Base-by-base conservation (phyloP, 2,888 invertebrate species). In the Aphidoletes aphidimyza region DNA sequence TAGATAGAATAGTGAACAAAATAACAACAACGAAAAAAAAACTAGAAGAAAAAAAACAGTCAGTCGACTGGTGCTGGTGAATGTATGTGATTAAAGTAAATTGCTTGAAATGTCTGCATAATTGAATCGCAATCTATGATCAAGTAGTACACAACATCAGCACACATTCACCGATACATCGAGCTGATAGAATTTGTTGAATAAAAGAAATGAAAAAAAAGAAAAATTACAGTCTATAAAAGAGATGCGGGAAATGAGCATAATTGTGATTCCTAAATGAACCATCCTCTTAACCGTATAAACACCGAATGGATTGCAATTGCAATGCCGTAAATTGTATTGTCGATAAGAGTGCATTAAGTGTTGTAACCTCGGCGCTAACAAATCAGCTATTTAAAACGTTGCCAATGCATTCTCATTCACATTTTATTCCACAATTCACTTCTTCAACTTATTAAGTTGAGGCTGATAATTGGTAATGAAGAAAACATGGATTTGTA, bases 31-130 rank as follows among this genome's bases (percentile, higher is more conserved):
- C 6, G 54, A 22, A 47, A 47, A 26, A n/a, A 54, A 54, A 26
- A 54, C 0, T 22, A 8, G n/a, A 11, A 54, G 22, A 54, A 14
- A 54, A n/a, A 22, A 22, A 54, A 54, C 39, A 39, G 22, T 22
- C n/a, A 22, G n/a, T n/a, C 22, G 9, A 54, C 22, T n/a, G n/a
- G n/a, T n/a, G n/a, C n/a, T n/a, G 69, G 69, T 30, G 14, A 69
- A 69, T 69, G 69, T n/a, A 14, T 69, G 69, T 34, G 69, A 69
- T 69, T 69, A 69, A 69, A 69, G 69, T 69, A 69, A 69, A 69
- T 69, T 69, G 69, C 69, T 69, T 69, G 69, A 69, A 69, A 69
- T 69, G 69, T 69, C 69, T 69, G 69, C 69, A 69, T 69, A 69
- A 69, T 69, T 69, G 69, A 69, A 69, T 69, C 69, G 69, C 69